phyloP scores from a whole-genome alignment of 2,888 invertebrate species.

The Crioceris asparagi region DNA sequence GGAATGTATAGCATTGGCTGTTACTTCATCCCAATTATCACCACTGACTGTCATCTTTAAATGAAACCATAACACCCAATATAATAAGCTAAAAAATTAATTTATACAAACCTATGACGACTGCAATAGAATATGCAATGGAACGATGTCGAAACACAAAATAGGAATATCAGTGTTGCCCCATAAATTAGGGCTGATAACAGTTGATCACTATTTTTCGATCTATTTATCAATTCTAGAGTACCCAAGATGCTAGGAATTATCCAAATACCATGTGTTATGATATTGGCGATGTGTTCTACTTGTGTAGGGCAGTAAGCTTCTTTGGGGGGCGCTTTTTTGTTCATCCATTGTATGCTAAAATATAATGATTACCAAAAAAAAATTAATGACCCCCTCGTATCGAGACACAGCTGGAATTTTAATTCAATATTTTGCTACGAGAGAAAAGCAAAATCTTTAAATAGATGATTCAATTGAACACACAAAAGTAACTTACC shows the following conservation, averaged over 20 bases:
- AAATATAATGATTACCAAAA: slow-evolving; percentile 14
- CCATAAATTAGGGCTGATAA: slow-evolving; percentile 81
- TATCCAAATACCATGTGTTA: slow-evolving; percentile 85
- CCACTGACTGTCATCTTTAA: too few species aligned
- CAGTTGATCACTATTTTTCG: slow-evolving; percentile 62
- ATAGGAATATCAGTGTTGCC: slow-evolving; percentile 70
- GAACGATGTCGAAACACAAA: slow-evolving; percentile 81
- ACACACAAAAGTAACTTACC: slow-evolving; percentile 20
- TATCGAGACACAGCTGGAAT: too few species aligned
- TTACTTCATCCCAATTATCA: too few species aligned
- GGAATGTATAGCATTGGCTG: too few species aligned
- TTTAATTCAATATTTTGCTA: too few species aligned
- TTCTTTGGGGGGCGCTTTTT: slow-evolving; percentile 57
- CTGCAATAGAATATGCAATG: slow-evolving; percentile 76
- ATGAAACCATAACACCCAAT: too few species aligned
- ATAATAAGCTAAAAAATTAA: background rate
- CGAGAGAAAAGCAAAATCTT: too few species aligned
- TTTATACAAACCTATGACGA: slow-evolving; percentile 43
- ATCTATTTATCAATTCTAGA: slow-evolving; percentile 61
- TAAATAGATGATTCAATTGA: background rate
- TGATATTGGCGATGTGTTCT: slow-evolving; percentile 84
- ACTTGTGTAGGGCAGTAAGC: slow-evolving; percentile 82
- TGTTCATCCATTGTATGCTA: slow-evolving; percentile 64
- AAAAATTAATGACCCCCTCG: too few species aligned
- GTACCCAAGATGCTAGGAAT: slow-evolving; percentile 75